phyloP scores from a whole-genome alignment of 2,113 vertebrate species.

The Amia ocellicauda region DNA sequence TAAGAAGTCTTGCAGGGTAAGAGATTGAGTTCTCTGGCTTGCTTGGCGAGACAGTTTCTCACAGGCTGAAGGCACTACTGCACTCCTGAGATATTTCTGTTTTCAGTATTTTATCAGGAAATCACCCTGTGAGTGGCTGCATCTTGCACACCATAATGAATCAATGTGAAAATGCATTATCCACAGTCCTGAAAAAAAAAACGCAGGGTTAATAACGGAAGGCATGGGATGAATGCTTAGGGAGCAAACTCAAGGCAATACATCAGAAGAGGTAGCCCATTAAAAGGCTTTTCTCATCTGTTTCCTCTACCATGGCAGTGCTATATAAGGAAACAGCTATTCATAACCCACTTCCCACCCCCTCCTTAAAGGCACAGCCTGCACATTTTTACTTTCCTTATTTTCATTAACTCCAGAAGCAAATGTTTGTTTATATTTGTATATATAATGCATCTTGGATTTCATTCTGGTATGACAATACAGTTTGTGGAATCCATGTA shows the following conservation, averaged over 20 bases:
- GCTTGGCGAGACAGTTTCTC: neutral
- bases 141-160: neutral
- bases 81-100: neutral
- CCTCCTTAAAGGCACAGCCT: neutral
- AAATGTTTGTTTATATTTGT: neutral
- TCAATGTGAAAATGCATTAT: conserved; percentile 4
- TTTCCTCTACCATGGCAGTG: neutral
- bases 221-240: neutral
- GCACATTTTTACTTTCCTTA: neutral
- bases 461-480: too few relatives aligned
- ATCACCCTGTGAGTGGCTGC: neutral
- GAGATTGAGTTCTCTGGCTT: neutral
- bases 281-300: neutral
- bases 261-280: neutral
- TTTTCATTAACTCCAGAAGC: neutral
- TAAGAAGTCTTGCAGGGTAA: too few relatives aligned
- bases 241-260: neutral
- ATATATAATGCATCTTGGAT: too few relatives aligned
- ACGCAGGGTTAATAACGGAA: neutral
- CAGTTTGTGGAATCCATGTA: too few relatives aligned
- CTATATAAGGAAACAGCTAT: neutral
- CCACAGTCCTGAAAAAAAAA: neutral
- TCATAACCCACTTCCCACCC: neutral
- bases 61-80: neutral
- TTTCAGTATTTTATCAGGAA: neutral